Base-by-base conservation (phyloP, 1,140 invertebrate species). In the Daktulosphaira vitifoliae region DNA sequence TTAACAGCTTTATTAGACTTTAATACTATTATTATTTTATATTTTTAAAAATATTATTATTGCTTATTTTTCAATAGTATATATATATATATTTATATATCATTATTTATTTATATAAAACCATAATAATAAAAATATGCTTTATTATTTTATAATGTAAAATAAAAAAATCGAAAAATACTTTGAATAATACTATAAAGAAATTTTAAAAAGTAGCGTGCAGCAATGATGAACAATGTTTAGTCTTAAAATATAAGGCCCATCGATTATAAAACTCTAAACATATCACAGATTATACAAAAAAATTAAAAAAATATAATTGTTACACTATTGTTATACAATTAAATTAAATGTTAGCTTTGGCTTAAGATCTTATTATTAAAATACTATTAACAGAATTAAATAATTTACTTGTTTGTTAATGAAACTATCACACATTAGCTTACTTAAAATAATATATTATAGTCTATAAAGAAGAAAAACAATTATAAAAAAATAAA, bases 271-370 rank as follows among this genome's bases (percentile, higher is more conserved):
- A 46, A 46, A 62, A 6, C 44, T 62, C 56, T 62, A 62, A 62
- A 62, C 25, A 62, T 62, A 62, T 62, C 56, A 62, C 56, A 62
- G 56, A 62, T 62, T 62, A 48, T 48, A 62, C 25, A 62, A 62
- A n/a, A n/a, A n/a, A n/a, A n/a, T n/a, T n/a, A n/a, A n/a, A n/a
- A n/a, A n/a, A 62, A 48, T 62, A 48, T 26, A 33, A 48, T 48
- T 62, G 11, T 38, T 33, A 48, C 15, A 16, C 11, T 46, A 46
- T 48, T 48, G 13, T 29, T n/a, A n/a, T n/a, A 33, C 5, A 6
- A 62, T 62, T 26, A 48, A 26, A 59, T 8, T 18, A 48, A 33
- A 46, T 62, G 56, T 62, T 62, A 62, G 56, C 56, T 62, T 62
- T 62, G 56, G 56, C 25, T 48, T 46, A 29, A 25, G 42, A 62